Evolutionary conservation across 2,888 invertebrate genomes (phyloP).

Genomic region (Melanostoma scalare): DNA sequence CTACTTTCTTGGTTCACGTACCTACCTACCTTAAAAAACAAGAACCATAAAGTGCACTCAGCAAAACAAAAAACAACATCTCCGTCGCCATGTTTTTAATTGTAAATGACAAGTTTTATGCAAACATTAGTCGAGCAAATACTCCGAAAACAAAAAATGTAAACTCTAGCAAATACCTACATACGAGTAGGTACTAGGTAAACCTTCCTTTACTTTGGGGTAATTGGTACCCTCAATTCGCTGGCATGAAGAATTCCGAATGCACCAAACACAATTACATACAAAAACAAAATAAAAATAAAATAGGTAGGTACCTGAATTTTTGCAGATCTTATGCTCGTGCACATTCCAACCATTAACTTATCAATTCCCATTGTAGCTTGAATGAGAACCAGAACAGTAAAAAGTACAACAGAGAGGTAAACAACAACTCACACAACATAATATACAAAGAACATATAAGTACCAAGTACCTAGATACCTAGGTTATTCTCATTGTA

Average conservation of each 20-base stretch:
- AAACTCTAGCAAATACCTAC: too few relatives aligned
- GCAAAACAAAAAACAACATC: slow-evolving; percentile 12
- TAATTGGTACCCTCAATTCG: too few relatives aligned
- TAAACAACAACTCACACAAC: slow-evolving; percentile 60
- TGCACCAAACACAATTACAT: slow-evolving; percentile 1
- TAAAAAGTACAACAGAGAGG: slow-evolving; percentile 62
- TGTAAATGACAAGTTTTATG: slow-evolving; percentile 55
- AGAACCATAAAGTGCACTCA: slow-evolving; percentile 54
- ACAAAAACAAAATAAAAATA: too few relatives aligned
- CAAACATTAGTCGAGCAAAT: slow-evolving; percentile 50
- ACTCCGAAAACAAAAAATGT: too few relatives aligned
- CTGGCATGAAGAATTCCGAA: background rate
- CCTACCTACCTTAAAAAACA: slow-evolving; percentile 38
- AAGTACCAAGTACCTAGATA: too few relatives aligned
- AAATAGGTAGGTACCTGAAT: too few relatives aligned
- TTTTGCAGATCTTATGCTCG: background rate
- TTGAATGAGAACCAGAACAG: slow-evolving; percentile 49
- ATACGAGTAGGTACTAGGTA: slow-evolving; percentile 5
- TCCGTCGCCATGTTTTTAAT: background rate
- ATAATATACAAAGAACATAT: too few relatives aligned
- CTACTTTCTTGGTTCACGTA: slow-evolving; percentile 20
- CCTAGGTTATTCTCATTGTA: too few relatives aligned
- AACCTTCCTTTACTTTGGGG: background rate
- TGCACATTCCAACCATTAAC: slow-evolving; percentile 27
- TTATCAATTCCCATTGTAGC: slow-evolving; percentile 45